These are phyloP conservation scores for Lophius piscatorius DNA, from an alignment of 2,113 vertebrate species.

Conservation along the genomic window DNA sequence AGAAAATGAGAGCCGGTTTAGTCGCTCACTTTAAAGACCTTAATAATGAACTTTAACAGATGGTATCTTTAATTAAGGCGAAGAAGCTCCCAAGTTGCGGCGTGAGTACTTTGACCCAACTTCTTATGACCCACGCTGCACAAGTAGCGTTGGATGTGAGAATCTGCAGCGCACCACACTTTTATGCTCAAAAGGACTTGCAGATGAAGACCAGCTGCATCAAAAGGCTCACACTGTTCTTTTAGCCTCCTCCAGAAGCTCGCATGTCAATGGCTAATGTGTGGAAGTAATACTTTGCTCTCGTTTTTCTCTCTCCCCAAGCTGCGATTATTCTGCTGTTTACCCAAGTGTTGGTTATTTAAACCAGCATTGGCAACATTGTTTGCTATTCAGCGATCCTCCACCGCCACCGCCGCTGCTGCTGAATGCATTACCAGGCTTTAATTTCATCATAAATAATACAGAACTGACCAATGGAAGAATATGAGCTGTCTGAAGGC, in stretches of 20 bases:
- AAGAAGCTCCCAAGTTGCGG: constrained; percentile 23
- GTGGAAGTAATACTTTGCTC: constrained; percentile 66
- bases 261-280: constrained; percentile 30
- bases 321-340: constrained; percentile 64
- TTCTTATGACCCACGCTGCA: constrained; percentile 29
- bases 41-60: constrained; percentile 59
- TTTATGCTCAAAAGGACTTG: constrained; percentile 68
- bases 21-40: constrained; percentile 21
- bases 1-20: constrained; percentile 25
- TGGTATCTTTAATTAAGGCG: constrained; percentile 60
- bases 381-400: constrained; percentile 69
- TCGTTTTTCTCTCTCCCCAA: constrained; percentile 27
- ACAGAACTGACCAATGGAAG: constrained; percentile 77
- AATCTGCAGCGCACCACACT: constrained; percentile 28
- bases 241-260: constrained; percentile 11
- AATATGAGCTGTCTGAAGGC: constrained; percentile 80
- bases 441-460: constrained; percentile 81
- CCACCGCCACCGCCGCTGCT: constrained; percentile 21
- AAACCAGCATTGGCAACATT: constrained; percentile 67
- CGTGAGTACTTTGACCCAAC: constrained; percentile 41
- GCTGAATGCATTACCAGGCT: constrained; percentile 58
- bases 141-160: constrained; percentile 41
- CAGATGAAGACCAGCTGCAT: constrained; percentile 61
- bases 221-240: constrained; percentile 44
- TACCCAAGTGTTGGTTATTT: constrained; percentile 67